These are phyloP conservation scores for Halichoeres trimaculatus DNA, from an alignment of 2,113 vertebrate genomes.

Conservation along the genomic window DNA sequence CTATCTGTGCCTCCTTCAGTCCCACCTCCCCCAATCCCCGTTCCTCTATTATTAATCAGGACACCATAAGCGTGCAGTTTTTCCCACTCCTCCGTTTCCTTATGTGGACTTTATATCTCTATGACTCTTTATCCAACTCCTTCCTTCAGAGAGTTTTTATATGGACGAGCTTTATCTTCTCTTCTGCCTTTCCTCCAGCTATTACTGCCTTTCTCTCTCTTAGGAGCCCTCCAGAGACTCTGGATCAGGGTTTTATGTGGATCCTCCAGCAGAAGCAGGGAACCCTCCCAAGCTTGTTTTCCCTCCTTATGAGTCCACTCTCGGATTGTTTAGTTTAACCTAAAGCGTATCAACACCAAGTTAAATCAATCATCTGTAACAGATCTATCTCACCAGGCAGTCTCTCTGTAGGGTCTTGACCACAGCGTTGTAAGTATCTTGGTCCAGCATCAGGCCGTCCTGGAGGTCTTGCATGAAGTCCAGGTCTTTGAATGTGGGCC, in stretches of 20 bases:
- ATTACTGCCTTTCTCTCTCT: not conserved
- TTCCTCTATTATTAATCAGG: slow-evolving; percentile 25
- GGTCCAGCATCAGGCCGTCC: slow-evolving; percentile 93
- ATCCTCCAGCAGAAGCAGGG: slow-evolving; percentile 12
- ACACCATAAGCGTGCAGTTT: not conserved
- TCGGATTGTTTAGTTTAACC: not conserved
- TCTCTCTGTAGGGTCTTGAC: slow-evolving; percentile 96
- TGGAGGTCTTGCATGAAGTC: slow-evolving; percentile 97
- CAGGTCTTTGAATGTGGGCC: slow-evolving; percentile 96
- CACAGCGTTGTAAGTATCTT: slow-evolving; percentile 92
- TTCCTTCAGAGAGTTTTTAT: not conserved
- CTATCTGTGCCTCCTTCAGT: not conserved
- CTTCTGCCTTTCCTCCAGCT: slow-evolving; percentile 8
- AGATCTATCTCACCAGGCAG: slow-evolving; percentile 89
- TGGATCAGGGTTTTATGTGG: slow-evolving; percentile 1
- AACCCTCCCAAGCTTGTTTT: not conserved
- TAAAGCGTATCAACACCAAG: not conserved
- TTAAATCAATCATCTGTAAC: not conserved
- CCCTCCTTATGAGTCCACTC: not conserved
- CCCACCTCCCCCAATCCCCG: not conserved
- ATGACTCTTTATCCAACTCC: not conserved
- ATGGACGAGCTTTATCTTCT: slow-evolving; percentile 4
- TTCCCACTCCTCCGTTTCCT: not conserved
- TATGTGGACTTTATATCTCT: not conserved
- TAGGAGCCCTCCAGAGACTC: slow-evolving; percentile 23